Conservation (phyloP, 2,797 vertebrate species). For the Danio choprae region DNA sequence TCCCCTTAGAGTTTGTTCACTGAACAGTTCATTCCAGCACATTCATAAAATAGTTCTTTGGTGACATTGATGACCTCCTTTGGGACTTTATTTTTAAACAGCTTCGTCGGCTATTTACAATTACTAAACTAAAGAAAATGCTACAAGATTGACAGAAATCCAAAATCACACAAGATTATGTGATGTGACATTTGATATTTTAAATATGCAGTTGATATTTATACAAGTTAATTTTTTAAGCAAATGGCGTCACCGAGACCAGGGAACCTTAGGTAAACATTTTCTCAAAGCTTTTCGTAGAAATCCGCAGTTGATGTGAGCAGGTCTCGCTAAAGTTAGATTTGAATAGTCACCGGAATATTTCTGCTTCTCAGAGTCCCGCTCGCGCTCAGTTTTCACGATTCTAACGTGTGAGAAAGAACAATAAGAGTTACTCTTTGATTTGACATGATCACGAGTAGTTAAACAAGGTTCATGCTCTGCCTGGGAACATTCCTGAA, state of each 20-base stretch:
- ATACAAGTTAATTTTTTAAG: background rate
- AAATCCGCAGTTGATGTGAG: background rate
- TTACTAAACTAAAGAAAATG: background rate
- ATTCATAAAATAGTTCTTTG: no score
- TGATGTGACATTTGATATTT: background rate
- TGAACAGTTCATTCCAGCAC: no score
- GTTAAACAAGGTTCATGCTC: background rate
- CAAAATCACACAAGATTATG: background rate
- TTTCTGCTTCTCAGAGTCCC: background rate
- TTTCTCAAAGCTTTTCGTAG: conserved; percentile 47
- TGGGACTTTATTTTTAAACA: background rate
- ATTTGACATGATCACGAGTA: background rate
- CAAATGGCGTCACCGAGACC: conserved; percentile 41
- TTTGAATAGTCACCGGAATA: conserved; percentile 25
- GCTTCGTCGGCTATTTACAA: background rate
- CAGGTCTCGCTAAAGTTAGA: background rate
- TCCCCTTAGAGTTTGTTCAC: no score
- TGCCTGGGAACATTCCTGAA: background rate
- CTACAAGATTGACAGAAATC: background rate
- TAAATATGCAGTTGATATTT: background rate
- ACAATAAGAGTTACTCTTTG: conserved; percentile 14
- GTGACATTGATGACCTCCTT: no score
- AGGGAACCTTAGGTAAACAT: conserved; percentile 54
- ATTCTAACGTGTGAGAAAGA: conserved; percentile 37
- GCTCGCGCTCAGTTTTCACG: conserved; percentile 23